Conservation (phyloP, 2,113 vertebrate genomes). For the Ctenodactylus gundi region DNA sequence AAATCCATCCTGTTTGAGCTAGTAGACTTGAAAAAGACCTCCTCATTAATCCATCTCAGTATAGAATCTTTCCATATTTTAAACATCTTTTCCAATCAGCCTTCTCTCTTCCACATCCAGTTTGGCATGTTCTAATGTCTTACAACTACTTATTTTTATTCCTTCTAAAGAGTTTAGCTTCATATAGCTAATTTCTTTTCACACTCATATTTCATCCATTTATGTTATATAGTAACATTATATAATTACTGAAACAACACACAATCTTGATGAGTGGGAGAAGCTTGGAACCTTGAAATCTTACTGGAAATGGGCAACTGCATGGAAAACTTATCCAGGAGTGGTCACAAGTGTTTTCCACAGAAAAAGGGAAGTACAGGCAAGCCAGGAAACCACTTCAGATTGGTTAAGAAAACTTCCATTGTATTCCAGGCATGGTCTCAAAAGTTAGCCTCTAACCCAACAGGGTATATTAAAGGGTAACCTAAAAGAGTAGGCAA, state of each 20-base stretch:
- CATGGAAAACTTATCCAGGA: not conserved
- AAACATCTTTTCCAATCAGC: not conserved
- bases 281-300: not conserved
- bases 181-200: not conserved
- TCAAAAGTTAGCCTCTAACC: not conserved
- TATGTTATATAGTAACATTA: not conserved
- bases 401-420: not conserved
- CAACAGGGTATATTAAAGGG: not conserved
- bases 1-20: not conserved
- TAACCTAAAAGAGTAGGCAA: conserved; percentile 8
- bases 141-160: not conserved
- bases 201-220: not conserved
- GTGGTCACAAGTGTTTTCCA: not conserved
- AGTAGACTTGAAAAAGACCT: not conserved
- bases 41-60: not conserved
- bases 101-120: not conserved
- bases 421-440: not conserved
- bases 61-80: not conserved
- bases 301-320: not conserved
- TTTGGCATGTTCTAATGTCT: not conserved
- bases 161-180: conserved; percentile 21
- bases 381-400: not conserved
- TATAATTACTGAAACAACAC: not conserved
- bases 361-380: not conserved
- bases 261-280: not conserved